Evolutionary conservation across 2,888 invertebrate species (phyloP).

Genomic region (Brassicogethes aeneus): DNA sequence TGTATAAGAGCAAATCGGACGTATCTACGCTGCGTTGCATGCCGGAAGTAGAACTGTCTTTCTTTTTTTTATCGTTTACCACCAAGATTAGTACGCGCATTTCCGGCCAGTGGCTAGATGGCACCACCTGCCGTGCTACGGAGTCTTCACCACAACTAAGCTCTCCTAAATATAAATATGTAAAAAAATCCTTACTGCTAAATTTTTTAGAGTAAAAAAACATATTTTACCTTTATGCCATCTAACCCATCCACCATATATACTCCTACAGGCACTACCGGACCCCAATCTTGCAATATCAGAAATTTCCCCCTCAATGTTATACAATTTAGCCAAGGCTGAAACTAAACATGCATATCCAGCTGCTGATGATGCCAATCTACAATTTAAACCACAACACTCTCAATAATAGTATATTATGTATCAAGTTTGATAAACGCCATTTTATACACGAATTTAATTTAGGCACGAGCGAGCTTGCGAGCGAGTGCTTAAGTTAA

Average conservation of each 20-base stretch:
- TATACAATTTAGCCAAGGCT: constrained; percentile 68
- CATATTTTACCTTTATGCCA: constrained; percentile 65
- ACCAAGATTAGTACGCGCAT: constrained; percentile 85
- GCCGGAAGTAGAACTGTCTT: constrained; percentile 76
- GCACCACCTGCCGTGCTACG: constrained; percentile 62
- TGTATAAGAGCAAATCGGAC: constrained; percentile 69
- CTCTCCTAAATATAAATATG: neutral
- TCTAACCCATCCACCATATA: constrained; percentile 85
- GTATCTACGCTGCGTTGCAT: constrained; percentile 79
- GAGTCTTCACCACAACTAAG: constrained; percentile 61
- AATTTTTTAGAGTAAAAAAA: neutral
- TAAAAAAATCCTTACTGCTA: no score
- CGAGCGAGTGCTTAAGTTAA: no score
- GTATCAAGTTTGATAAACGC: no score
- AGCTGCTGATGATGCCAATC: constrained; percentile 92
- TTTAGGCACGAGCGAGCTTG: no score
- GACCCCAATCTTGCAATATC: constrained; percentile 77
- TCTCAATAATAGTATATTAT: no score
- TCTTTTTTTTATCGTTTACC: constrained; percentile 75
- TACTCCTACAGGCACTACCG: constrained; percentile 94
- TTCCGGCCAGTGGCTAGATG: constrained; percentile 78
- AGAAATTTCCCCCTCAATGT: constrained; percentile 64
- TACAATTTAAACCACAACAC: no score
- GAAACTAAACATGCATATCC: constrained; percentile 91
- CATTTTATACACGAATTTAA: no score